Percentiles rank a stretch among this genome's conserved stretches.
phyloP scores from a whole-genome alignment of 2,888 invertebrate genomes.

The Pyrochroa serraticornis region DNA sequence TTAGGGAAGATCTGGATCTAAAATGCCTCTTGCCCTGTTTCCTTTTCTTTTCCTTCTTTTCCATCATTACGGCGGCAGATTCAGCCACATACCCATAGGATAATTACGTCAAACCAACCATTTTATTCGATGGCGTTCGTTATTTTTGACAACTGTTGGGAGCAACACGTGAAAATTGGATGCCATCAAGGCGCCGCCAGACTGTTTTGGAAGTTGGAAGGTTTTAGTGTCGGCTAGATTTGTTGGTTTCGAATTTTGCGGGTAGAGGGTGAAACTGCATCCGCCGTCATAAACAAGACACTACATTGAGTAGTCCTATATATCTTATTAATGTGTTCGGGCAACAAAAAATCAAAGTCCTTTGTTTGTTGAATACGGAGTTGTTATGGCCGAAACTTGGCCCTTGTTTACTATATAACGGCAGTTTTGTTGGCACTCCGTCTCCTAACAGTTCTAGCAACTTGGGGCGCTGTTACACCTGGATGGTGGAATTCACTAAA shows the following conservation, averaged over 20 bases:
- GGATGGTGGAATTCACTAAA: not conserved
- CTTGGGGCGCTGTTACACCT: slow-evolving; percentile 9
- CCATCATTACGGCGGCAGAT: not conserved
- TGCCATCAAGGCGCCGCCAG: slow-evolving; percentile 35
- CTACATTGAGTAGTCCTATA: slow-evolving; percentile 38
- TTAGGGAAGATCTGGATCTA: slow-evolving; percentile 36
- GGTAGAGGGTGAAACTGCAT: slow-evolving; percentile 17
- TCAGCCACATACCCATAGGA: not conserved
- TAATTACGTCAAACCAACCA: not conserved
- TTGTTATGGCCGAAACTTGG: slow-evolving; percentile 37
- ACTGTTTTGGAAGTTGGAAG: slow-evolving; percentile 3
- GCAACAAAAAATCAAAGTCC: slow-evolving; percentile 39
- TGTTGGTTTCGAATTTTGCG: slow-evolving; percentile 11
- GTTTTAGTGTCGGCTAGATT: slow-evolving; percentile 14
- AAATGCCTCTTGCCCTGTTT: slow-evolving; percentile 21
- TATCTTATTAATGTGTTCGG: slow-evolving; percentile 40
- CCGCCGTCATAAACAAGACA: slow-evolving; percentile 38
- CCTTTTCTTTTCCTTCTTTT: not conserved
- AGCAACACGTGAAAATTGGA: slow-evolving; percentile 31
- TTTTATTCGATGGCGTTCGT: slow-evolving; percentile 1
- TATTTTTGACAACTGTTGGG: slow-evolving; percentile 5
- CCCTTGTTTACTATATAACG: slow-evolving; percentile 7
- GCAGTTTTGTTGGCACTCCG: slow-evolving; percentile 21
- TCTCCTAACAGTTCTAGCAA: slow-evolving; percentile 5
- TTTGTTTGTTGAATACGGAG: slow-evolving; percentile 40